Conservation (phyloP, 2,888 invertebrate genomes). For the Xylocampa areola region DNA sequence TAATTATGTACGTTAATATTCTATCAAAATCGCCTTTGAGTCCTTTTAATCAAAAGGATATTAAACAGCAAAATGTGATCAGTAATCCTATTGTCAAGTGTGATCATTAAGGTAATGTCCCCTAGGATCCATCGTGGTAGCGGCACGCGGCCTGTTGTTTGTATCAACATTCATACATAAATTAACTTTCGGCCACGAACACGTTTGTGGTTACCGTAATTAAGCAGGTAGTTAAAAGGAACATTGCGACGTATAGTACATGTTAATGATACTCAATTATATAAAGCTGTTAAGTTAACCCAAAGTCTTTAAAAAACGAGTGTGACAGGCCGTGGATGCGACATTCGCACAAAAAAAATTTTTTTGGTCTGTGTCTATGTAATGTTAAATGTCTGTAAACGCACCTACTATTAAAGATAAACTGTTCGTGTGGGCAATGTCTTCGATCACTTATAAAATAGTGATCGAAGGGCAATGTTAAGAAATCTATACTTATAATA, state of each 20-base stretch:
- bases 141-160: conserved; percentile 12
- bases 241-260: conserved; percentile 25
- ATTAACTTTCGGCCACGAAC: conserved; percentile 35
- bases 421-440: too few relatives aligned
- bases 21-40: too few relatives aligned
- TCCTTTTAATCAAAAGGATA: too few relatives aligned
- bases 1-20: too few relatives aligned
- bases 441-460: too few relatives aligned
- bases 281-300: neutral
- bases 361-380: neutral
- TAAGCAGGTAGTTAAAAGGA: conserved; percentile 32
- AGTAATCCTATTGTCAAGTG: conserved; percentile 7
- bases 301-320: neutral
- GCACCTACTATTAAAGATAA: too few relatives aligned
- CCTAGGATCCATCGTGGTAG: conserved; percentile 32
- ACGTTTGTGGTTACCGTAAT: conserved; percentile 34
- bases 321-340: neutral
- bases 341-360: conserved; percentile 4
- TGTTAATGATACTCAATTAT: conserved; percentile 8
- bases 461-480: too few relatives aligned
- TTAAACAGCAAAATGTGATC: neutral
- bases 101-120: conserved; percentile 34
- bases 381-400: too few relatives aligned
- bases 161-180: conserved; percentile 35
- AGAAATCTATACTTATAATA: too few relatives aligned